These are phyloP conservation scores for Aphaenogaster rudis DNA, from an alignment of 1,140 invertebrate genomes.

Conservation along the genomic window DNA sequence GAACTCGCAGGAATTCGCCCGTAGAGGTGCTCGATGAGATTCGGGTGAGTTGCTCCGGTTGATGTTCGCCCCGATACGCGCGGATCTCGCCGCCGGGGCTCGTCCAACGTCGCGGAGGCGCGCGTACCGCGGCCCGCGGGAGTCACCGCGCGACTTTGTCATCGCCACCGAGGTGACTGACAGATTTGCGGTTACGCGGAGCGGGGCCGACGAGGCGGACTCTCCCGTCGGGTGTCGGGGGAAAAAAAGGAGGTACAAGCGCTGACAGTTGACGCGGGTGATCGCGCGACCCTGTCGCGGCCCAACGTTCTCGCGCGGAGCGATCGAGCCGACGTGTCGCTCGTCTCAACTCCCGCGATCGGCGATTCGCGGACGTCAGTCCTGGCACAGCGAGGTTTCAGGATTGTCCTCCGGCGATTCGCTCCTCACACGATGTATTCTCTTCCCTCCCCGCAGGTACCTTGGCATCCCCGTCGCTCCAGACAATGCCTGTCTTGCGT, in stretches of 20 bases:
- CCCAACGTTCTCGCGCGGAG: not conserved
- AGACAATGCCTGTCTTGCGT: slow-evolving; percentile 57
- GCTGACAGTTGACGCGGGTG: slow-evolving; percentile 45
- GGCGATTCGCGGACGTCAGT: not conserved
- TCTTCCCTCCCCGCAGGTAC: slow-evolving; percentile 29
- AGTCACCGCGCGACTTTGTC: not conserved
- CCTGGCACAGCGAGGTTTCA: not conserved
- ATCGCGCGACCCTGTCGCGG: not conserved
- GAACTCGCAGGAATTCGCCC: slow-evolving; percentile 64
- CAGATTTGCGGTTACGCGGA: slow-evolving; percentile 60
- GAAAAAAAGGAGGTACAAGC: slow-evolving; percentile 29
- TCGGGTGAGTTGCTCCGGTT: slow-evolving; percentile 71
- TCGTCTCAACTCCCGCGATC: slow-evolving; percentile 2
- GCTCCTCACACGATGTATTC: not conserved
- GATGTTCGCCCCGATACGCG: slow-evolving; percentile 34
- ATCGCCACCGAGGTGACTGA: slow-evolving; percentile 21
- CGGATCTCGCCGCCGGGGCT: not conserved
- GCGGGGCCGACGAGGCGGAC: slow-evolving; percentile 32
- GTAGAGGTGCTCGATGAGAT: slow-evolving; percentile 70
- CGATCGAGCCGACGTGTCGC: not conserved
- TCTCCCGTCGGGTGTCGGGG: slow-evolving; percentile 20
- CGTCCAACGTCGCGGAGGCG: not conserved
- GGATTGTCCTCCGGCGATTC: not conserved
- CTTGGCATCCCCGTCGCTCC: slow-evolving; percentile 27
- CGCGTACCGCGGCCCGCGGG: too few species aligned